phyloP scores from a whole-genome alignment of 2,888 invertebrate species.

The Hermaeophaga mercurialis region DNA sequence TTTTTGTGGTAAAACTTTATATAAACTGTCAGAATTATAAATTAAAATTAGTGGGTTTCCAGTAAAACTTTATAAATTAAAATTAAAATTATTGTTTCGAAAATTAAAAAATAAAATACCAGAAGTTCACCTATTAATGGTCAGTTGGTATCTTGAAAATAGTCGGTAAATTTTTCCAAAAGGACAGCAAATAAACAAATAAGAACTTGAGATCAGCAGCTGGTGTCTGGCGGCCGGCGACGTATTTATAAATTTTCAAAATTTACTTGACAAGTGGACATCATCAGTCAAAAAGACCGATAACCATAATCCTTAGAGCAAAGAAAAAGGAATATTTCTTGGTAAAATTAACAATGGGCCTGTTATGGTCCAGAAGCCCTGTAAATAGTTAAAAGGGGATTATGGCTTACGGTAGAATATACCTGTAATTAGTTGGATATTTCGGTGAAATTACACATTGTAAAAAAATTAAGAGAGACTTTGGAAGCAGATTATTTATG shows the following conservation, averaged over 20 bases:
- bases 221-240: slow-evolving; percentile 2
- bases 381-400: slow-evolving; percentile 23
- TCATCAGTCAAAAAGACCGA: slow-evolving; percentile 35
- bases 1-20: too few relatives aligned
- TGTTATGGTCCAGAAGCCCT: slow-evolving; percentile 18
- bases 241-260: slow-evolving; percentile 18
- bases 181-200: slow-evolving; percentile 10
- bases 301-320: slow-evolving; percentile 32
- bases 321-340: slow-evolving; percentile 27
- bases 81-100: too few relatives aligned
- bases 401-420: slow-evolving; percentile 4
- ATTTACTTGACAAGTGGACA: slow-evolving; percentile 31
- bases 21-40: too few relatives aligned
- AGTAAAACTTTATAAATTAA: too few relatives aligned
- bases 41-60: too few relatives aligned
- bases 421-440: neutral
- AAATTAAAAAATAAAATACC: too few relatives aligned
- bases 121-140: too few relatives aligned
- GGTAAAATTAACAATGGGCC: slow-evolving; percentile 27
- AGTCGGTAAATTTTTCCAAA: too few relatives aligned
- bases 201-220: slow-evolving; percentile 6
- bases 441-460: too few relatives aligned
- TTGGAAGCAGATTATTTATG: too few relatives aligned
- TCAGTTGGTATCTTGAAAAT: too few relatives aligned
- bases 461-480: too few relatives aligned